Conservation (phyloP, 2,113 vertebrate genomes). For the Carassius carassius region DNA sequence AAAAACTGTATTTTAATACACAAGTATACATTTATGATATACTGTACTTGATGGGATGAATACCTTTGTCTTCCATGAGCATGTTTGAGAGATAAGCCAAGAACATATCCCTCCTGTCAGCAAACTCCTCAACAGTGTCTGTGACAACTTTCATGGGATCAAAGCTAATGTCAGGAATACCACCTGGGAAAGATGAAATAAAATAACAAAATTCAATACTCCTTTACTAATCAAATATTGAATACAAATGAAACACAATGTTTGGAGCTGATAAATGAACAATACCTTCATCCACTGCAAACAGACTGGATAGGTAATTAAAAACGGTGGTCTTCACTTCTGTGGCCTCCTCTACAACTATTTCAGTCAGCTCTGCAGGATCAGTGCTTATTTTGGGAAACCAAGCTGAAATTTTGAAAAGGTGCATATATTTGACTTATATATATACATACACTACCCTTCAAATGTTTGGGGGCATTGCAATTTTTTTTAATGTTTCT, state of each 20-base stretch:
- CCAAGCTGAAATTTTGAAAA: slow-evolving; percentile 26
- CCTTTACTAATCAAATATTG: background rate
- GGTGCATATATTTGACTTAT: background rate
- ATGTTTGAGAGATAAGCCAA: slow-evolving; percentile 73
- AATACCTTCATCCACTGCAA: slow-evolving; percentile 67
- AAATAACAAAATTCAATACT: background rate
- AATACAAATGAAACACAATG: background rate
- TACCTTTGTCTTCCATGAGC: slow-evolving; percentile 73
- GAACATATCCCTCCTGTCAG: slow-evolving; percentile 71
- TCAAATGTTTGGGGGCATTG: background rate
- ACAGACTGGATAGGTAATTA: slow-evolving; percentile 57
- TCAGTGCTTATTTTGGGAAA: slow-evolving; percentile 61
- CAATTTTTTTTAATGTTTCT: background rate
- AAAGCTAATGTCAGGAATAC: slow-evolving; percentile 67
- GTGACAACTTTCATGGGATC: slow-evolving; percentile 74
- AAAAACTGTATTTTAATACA: background rate
- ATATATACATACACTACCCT: background rate
- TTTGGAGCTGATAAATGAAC: background rate
- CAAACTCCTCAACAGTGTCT: slow-evolving; percentile 70
- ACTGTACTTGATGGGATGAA: background rate
- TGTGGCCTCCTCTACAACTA: slow-evolving; percentile 61
- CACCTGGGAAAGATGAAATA: slow-evolving; percentile 55
- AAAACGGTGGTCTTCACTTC: slow-evolving; percentile 64
- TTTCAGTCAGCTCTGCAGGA: slow-evolving; percentile 62
- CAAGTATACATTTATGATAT: background rate